Evolutionary conservation across 1,140 invertebrate species (phyloP), one percentile per base, ranked within the genome.

Genomic region (Pachypeltis micranthus): DNA sequence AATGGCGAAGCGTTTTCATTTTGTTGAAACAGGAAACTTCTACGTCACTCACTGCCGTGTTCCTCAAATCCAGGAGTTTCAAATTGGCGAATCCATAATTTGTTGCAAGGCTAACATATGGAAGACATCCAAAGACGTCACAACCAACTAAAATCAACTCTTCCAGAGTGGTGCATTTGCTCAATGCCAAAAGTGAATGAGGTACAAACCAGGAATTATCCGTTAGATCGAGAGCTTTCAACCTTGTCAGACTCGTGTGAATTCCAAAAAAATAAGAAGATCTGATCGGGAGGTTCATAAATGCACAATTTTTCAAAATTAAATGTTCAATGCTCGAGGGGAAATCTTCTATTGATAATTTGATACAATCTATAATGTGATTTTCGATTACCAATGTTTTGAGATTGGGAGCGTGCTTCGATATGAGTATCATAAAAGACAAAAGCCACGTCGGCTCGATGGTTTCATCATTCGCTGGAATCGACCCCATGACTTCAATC

Each of bases 151-250:
- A 67, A 66, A 76, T 74, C 1, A 89, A 74, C 59, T 80, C 76
- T 29, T 77, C 77, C 2, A 89, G 73, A 25, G 75, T 71, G 2
- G 76, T 73, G 67, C 85, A 72, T 77, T 88, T 88, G 69, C 85
- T 87, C 1, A 88, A 76, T 24, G 82, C 78, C 71, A 89, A 73
- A 7, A 88, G 72, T 14, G 82, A 80, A 67, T 86, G 84, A 0
- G 83, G 80, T 57, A 82, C 79, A 67, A 88, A 78, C 85, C 85
- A 88, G n/a, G 75, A 72, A 69, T 85, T 86, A 63, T 82, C 76
- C 31, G 80, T 82, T 26, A 88, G 73, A 68, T 85, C 81, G 31
- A 88, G 71, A 51, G 84, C 82, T 74, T 82, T 79, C 56, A 85
- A 70, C 58, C 76, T 66, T 7, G 77, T 74, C 69, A 85, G 73